Base-by-base conservation (phyloP, 2,797 vertebrate genomes). In the Pipistrellus pipistrellus region DNA sequence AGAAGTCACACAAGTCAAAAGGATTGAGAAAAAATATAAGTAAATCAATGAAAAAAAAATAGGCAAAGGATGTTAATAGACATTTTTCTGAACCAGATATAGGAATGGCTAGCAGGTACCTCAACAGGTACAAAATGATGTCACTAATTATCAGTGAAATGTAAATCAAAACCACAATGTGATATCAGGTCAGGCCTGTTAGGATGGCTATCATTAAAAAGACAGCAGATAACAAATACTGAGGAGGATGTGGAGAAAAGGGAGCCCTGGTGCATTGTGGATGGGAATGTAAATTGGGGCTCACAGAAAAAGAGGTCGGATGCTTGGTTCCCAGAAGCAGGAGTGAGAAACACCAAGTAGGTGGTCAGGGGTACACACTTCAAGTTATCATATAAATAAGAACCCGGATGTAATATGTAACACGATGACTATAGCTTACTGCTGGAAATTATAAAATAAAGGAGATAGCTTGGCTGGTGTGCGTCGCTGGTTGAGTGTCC, bases 181-280 rank as follows among this genome's bases (percentile, higher is more conserved):
- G 38, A 6, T 18, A 25, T 44, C 14, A 18, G 3, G 18, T n/a
- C 41, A 46, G 18, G 20, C n/a, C n/a, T 68, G 9, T 57, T n/a
- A 57, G 25, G 13, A 69, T 0, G 25, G 30, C 48, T 75, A 14
- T 38, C 6, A 30, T 25, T 35, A 14, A 32, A 38, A n/a, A 69
- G 14, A 30, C 5, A 57, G 57, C 13, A 3, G 13, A n/a, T 14
- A 7, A 30, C 35, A 13, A 73, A 73, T n/a, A 3, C 35, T 30
- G 23, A 46, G 1, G 4, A 55, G 38, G 44, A 23, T 17, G 7
- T 5, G 23, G 30, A 9, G 2, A 2, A 82, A 81, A 4, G 14
- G 46, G 69, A 55, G 53, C 2, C 20, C 21, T 0, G 12, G 18
- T 8, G 38, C 35, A 18, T 18, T 3, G 0, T 1, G 38, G n/a